These are phyloP conservation scores for Tachuris rubrigastra DNA, from an alignment of 2,113 vertebrate genomes.

Conservation along the genomic window DNA sequence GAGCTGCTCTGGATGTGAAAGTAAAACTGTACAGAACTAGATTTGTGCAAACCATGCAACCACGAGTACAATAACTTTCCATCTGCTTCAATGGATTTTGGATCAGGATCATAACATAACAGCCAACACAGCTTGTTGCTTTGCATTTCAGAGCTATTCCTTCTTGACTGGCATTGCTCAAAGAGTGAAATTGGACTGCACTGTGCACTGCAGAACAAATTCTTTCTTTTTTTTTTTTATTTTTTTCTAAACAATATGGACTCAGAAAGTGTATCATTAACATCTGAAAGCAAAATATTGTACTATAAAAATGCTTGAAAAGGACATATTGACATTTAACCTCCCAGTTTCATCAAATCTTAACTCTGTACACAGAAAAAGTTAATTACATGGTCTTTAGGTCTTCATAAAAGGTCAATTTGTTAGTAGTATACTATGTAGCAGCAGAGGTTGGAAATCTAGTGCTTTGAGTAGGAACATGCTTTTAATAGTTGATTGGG, in stretches of 20 bases:
- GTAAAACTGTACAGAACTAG: background rate
- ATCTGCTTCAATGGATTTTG: background rate
- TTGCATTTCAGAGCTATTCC: background rate
- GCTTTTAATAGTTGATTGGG: slow-evolving; percentile 43
- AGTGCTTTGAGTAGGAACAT: slow-evolving; percentile 3
- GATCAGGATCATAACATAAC: background rate
- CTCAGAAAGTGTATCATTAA: background rate
- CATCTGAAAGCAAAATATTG: background rate
- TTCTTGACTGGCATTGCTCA: background rate
- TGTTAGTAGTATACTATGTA: background rate
- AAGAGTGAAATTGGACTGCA: background rate
- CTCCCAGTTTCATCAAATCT: slow-evolving; percentile 57
- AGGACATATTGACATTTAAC: slow-evolving; percentile 50
- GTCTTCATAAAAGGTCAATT: slow-evolving; percentile 52
- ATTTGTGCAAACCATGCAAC: background rate
- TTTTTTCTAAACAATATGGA: background rate
- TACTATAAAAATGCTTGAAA: background rate
- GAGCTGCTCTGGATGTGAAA: background rate
- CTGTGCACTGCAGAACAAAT: background rate
- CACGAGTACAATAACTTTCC: background rate
- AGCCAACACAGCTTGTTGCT: background rate
- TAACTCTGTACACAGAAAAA: slow-evolving; percentile 49
- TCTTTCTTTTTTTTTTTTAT: background rate
- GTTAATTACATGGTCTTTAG: slow-evolving; percentile 66
- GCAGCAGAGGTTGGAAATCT: slow-evolving; percentile 10